Percentiles rank a stretch among this genome's conserved stretches.
phyloP scores from a whole-genome alignment of 2,113 vertebrate genomes.

The Alces alces region DNA sequence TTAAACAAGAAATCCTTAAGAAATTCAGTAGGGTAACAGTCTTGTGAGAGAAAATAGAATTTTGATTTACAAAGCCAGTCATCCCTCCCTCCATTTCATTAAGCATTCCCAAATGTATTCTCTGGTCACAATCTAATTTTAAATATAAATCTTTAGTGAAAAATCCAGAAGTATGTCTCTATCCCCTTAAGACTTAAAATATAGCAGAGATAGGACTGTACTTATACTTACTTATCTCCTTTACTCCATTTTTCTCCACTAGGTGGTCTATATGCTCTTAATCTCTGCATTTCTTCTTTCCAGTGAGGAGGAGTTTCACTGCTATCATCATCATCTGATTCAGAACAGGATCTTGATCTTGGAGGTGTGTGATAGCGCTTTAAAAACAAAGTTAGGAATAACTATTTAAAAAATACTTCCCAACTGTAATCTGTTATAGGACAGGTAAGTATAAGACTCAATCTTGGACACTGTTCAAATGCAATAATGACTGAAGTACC shows the following conservation, averaged over 20 bases:
- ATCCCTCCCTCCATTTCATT: neutral
- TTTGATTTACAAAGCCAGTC: neutral
- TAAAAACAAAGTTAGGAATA: conserved; percentile 5
- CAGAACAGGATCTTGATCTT: conserved; percentile 91
- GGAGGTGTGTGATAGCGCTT: conserved; percentile 98
- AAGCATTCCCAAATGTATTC: neutral
- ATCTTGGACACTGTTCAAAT: neutral
- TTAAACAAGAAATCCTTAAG: neutral
- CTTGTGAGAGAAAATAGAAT: neutral
- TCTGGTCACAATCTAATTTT: neutral
- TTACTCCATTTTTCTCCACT: conserved; percentile 95
- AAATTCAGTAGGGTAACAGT: neutral
- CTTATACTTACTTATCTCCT: conserved; percentile 89
- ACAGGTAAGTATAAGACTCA: neutral
- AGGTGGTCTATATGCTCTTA: conserved; percentile 86
- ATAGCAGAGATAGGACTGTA: neutral
- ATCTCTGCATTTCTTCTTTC: conserved; percentile 97
- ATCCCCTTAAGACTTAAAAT: neutral
- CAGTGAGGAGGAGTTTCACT: conserved; percentile 98
- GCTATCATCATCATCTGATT: conserved; percentile 88
- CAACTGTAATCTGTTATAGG: neutral
- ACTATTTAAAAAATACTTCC: neutral
- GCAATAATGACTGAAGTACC: neutral
- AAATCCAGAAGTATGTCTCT: neutral
- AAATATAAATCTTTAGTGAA: neutral